Evolutionary conservation across 1,140 invertebrate genomes (phyloP).

Genomic region (Leptoteleia sp.): DNA sequence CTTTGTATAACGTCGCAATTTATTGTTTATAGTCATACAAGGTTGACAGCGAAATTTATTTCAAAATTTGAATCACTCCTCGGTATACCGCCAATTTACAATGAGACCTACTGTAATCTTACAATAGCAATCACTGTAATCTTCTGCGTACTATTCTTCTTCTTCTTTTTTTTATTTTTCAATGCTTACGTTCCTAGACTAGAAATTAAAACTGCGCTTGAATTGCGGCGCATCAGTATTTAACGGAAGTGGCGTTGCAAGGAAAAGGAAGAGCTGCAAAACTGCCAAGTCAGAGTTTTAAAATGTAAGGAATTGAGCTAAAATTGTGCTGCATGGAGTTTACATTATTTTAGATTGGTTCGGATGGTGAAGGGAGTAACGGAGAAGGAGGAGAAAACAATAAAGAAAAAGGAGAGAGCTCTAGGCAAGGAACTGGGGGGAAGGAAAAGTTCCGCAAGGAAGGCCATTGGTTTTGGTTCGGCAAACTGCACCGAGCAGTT

Average conservation of each 20-base stretch:
- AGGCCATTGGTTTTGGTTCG: constrained; percentile 11
- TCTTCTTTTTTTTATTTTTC: too few species aligned
- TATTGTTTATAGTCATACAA: too few species aligned
- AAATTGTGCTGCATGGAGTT: constrained; percentile 2
- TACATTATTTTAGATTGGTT: not conserved
- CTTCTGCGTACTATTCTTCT: not conserved
- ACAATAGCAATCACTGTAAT: not conserved
- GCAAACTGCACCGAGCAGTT: constrained; percentile 8
- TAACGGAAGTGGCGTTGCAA: constrained; percentile 2
- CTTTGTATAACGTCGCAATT: too few species aligned
- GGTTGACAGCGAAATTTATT: too few species aligned
- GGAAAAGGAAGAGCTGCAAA: constrained; percentile 22
- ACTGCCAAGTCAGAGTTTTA: constrained; percentile 2
- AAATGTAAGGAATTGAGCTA: constrained; percentile 38
- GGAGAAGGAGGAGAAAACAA: not conserved
- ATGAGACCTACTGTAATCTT: too few species aligned
- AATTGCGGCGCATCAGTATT: constrained; percentile 16
- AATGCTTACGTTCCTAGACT: constrained; percentile 52
- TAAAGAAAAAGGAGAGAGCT: constrained; percentile 41
- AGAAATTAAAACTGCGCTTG: constrained; percentile 44
- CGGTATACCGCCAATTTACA: too few species aligned
- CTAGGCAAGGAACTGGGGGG: constrained; percentile 50
- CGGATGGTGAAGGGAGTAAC: not conserved
- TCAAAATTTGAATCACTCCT: too few species aligned
- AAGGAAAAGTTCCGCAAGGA: constrained; percentile 32